A percentile compares a stretch with the other conserved stretches of the same genome.
Conservation (phyloP, 2,888 invertebrate genomes). For the Caenorhabditis sp. region DNA sequence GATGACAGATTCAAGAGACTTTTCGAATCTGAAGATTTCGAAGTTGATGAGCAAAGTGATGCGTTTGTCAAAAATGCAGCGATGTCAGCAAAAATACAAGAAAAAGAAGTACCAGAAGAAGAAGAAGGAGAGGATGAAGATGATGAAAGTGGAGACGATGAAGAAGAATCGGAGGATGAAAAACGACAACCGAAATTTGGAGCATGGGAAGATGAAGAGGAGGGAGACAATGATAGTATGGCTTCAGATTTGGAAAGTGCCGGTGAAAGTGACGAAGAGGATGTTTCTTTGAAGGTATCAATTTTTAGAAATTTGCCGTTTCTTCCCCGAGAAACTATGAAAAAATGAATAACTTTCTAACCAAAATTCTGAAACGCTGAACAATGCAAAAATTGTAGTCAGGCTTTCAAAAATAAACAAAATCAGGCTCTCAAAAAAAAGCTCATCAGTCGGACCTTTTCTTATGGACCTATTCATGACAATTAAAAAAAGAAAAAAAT, state of each 20-base stretch:
- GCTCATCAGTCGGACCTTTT: neutral
- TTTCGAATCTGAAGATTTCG: slow-evolving; percentile 86
- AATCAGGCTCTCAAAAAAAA: neutral
- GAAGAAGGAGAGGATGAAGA: slow-evolving; percentile 38
- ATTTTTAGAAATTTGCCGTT: neutral
- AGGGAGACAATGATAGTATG: slow-evolving; percentile 19
- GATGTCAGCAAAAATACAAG: slow-evolving; percentile 21
- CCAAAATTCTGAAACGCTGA: too few species aligned
- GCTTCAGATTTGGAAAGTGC: slow-evolving; percentile 30
- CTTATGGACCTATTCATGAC: too few species aligned
- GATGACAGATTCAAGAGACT: slow-evolving; percentile 89
- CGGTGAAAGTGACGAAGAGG: slow-evolving; percentile 28
- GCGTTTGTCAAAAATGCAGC: slow-evolving; percentile 28
- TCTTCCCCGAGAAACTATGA: too few species aligned
- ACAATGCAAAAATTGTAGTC: too few species aligned
- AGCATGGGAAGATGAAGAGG: slow-evolving; percentile 29
- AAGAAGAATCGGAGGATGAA: slow-evolving; percentile 18
- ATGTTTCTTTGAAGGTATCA: slow-evolving; percentile 17
- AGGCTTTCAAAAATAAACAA: too few species aligned
- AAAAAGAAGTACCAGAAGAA: slow-evolving; percentile 19
- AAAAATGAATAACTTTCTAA: too few species aligned
- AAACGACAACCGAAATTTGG: neutral
- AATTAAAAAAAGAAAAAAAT: too few species aligned
- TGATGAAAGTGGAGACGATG: slow-evolving; percentile 28
- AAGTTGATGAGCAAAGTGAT: slow-evolving; percentile 56